Evolutionary conservation across 2,797 vertebrate species (phyloP).

Genomic region (Eospalax fontanierii): DNA sequence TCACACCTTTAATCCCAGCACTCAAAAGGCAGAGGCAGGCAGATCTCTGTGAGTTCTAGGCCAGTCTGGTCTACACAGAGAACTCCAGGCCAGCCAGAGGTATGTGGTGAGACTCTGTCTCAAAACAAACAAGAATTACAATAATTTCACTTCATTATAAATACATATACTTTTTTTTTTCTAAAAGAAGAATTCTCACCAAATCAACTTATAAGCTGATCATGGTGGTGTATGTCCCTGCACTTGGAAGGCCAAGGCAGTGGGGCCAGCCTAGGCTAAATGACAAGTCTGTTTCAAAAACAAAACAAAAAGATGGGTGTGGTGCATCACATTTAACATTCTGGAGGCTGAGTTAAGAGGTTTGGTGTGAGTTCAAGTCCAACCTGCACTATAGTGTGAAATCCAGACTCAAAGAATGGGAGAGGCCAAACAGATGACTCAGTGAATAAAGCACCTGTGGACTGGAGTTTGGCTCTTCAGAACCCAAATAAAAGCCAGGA

Average conservation of each 20-base stretch:
- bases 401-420: neutral
- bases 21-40: no score
- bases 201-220: no score
- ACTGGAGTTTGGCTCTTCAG: no score
- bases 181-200: neutral
- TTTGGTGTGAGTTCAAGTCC: neutral
- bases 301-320: neutral
- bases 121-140: no score
- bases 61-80: no score
- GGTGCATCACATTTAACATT: neutral
- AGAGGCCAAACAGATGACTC: no score
- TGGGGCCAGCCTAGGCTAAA: neutral
- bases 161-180: no score
- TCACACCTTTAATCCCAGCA: no score
- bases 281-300: neutral
- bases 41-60: no score
- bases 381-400: neutral
- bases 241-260: neutral
- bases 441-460: neutral
- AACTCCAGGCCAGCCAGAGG: no score
- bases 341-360: neutral
- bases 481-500: neutral
- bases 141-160: no score
- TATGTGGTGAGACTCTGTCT: no score
- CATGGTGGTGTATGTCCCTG: neutral